Evolutionary conservation across 2,113 vertebrate species (phyloP), one percentile per base, ranked within the genome.

Genomic region (Gadus chalcogrammus): DNA sequence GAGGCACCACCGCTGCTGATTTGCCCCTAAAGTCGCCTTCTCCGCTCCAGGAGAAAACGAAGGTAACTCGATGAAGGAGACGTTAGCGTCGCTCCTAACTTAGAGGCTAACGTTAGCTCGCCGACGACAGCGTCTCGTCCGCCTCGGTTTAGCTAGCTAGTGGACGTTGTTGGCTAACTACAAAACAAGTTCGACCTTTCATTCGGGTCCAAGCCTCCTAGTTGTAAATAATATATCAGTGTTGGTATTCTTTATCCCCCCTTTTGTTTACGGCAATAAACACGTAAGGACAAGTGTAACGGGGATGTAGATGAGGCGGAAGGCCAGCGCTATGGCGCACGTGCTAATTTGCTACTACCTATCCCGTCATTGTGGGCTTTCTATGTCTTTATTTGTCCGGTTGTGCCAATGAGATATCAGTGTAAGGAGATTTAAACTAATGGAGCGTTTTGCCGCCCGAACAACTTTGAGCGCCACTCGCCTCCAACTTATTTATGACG

Each of bases 291-390:
- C 55, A n/a, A 16, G 13, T 6, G 3, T 17, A 61, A 24, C 67
- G 15, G 5, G 15, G 22, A 11, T 22, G 60, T 6, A 24, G 18
- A 61, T 27, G 6, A 9, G 11, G 8, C 15, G 8, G 63, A 17
- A 38, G 63, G 63, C 63, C 63, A 8, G 11, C 5, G 63, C 31
- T 65, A 65, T 42, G 16, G n/a, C 63, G 35, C 63, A 65, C 63
- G 63, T 65, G 63, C 63, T 65, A 42, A 65, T 65, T 5, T 35
- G 63, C 31, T 17, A 65, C 16, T 28, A 62, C 7, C 22, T 13
- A 13, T 5, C 12, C 3, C n/a, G n/a, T 17, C n/a, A n/a, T 58
- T 58, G 7, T 16, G n/a, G 5, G 15, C 55, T 4, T 42, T n/a
- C 31, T 42, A 18, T 27, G 16, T 17, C 11, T 42, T 17, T 42